A percentile compares a stretch with the other conserved stretches of the same genome.
Evolutionary conservation across 2,888 invertebrate genomes (phyloP).

Genomic region (Charanyca ferruginea): DNA sequence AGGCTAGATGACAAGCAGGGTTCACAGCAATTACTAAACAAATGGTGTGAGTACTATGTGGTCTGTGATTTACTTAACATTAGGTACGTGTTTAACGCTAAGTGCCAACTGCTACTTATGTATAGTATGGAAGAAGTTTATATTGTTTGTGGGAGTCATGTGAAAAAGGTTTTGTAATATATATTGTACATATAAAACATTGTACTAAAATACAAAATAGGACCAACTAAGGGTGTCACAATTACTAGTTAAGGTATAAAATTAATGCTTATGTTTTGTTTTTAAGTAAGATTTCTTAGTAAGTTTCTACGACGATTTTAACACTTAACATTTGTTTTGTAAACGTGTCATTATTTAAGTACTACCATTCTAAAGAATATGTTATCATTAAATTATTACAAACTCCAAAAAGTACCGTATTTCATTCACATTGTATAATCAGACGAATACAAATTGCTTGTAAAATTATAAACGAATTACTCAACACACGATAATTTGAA

Average conservation of each 20-base stretch:
- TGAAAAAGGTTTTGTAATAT: background rate
- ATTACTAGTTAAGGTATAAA: background rate
- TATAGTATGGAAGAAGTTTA: constrained; percentile 25
- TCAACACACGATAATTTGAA: constrained; percentile 9
- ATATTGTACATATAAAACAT: background rate
- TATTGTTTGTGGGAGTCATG: constrained; percentile 7
- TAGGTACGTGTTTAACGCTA: constrained; percentile 10
- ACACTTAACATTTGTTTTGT: background rate
- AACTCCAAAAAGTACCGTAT: constrained; percentile 9
- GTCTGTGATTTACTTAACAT: constrained; percentile 36
- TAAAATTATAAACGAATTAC: constrained; percentile 12
- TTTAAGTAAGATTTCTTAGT: background rate
- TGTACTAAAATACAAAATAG: background rate
- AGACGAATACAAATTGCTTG: constrained; percentile 29
- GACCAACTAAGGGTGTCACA: background rate
- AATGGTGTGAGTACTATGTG: constrained; percentile 49
- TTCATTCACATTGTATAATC: constrained; percentile 11
- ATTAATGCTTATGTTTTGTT: background rate
- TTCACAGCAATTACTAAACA: constrained; percentile 44
- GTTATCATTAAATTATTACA: background rate
- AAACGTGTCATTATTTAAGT: background rate
- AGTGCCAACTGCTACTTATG: constrained; percentile 27
- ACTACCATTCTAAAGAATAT: background rate
- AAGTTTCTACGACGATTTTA: background rate
- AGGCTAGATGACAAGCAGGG: constrained; percentile 59